Percentiles rank a stretch among this genome's conserved stretches.
phyloP scores from a whole-genome alignment of 2,113 vertebrate species.

The Clupea harengus region DNA sequence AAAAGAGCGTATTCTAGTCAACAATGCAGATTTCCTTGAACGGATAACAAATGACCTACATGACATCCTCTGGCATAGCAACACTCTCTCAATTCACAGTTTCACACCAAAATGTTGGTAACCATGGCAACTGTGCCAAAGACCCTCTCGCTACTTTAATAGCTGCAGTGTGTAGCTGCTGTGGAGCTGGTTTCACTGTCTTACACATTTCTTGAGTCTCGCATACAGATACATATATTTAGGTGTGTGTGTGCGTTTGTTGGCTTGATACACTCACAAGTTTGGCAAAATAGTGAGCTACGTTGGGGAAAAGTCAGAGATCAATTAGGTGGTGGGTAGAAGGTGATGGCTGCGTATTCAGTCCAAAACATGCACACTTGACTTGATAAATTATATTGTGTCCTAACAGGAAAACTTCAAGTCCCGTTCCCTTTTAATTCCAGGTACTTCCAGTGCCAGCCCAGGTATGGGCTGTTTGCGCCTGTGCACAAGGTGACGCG shows the following conservation, averaged over 20 bases:
- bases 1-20: background rate
- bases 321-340: too few relatives aligned
- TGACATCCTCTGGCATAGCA: background rate
- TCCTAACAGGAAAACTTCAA: background rate
- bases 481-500: conserved; percentile 97
- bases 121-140: conserved; percentile 4
- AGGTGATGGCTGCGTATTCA: background rate
- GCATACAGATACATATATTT: too few relatives aligned
- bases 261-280: too few relatives aligned
- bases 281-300: too few relatives aligned
- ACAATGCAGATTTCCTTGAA: background rate
- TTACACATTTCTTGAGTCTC: background rate
- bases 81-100: background rate
- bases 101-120: background rate
- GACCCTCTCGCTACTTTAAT: background rate
- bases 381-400: background rate
- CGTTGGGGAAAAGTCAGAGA: too few relatives aligned
- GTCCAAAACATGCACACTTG: background rate
- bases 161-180: background rate
- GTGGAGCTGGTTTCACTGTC: background rate
- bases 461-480: conserved; percentile 96
- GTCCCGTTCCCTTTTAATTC: background rate
- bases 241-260: too few relatives aligned
- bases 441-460: conserved; percentile 98
- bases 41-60: background rate